phyloP scores from a whole-genome alignment of 2,797 vertebrate species.

The Malacoctenus gilli region DNA sequence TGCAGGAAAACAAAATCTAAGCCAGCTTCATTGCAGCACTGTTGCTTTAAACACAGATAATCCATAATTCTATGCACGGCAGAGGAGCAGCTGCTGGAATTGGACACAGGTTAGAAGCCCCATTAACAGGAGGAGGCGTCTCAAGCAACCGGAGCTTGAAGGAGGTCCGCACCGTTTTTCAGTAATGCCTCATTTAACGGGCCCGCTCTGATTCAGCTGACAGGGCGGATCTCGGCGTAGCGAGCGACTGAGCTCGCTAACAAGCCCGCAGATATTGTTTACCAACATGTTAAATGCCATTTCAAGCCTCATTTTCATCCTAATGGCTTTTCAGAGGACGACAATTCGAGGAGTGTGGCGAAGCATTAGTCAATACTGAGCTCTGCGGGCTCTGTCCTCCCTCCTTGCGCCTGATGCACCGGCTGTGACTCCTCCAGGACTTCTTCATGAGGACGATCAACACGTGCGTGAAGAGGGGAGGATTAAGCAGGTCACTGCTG shows the following conservation, averaged over 20 bases:
- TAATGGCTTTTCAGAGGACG: slow-evolving; percentile 38
- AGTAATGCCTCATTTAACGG: slow-evolving; percentile 8
- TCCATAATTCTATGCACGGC: too few relatives aligned
- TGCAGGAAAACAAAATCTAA: too few relatives aligned
- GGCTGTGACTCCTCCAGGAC: neutral
- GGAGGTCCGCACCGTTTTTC: neutral
- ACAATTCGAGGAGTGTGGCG: slow-evolving; percentile 13
- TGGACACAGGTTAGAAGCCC: too few relatives aligned
- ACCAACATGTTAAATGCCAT: slow-evolving; percentile 19
- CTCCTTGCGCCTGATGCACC: neutral
- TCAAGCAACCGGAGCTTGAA: too few relatives aligned
- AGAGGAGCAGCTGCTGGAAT: too few relatives aligned
- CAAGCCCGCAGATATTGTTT: slow-evolving; percentile 33
- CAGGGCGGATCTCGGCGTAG: slow-evolving; percentile 14
- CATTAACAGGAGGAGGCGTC: too few relatives aligned
- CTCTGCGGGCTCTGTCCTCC: neutral
- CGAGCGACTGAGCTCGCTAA: slow-evolving; percentile 26
- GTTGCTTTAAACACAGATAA: too few relatives aligned
- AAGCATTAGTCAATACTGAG: slow-evolving; percentile 11
- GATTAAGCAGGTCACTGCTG: too few relatives aligned
- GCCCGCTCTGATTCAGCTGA: slow-evolving; percentile 20
- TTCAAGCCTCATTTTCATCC: slow-evolving; percentile 46
- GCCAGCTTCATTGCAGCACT: too few relatives aligned
- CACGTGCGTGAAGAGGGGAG: too few relatives aligned
- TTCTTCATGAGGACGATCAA: too few relatives aligned